Percentiles rank a stretch among this genome's conserved stretches.
phyloP scores from a whole-genome alignment of 1,140 invertebrate species.

The Dendrolimus kikuchii region DNA sequence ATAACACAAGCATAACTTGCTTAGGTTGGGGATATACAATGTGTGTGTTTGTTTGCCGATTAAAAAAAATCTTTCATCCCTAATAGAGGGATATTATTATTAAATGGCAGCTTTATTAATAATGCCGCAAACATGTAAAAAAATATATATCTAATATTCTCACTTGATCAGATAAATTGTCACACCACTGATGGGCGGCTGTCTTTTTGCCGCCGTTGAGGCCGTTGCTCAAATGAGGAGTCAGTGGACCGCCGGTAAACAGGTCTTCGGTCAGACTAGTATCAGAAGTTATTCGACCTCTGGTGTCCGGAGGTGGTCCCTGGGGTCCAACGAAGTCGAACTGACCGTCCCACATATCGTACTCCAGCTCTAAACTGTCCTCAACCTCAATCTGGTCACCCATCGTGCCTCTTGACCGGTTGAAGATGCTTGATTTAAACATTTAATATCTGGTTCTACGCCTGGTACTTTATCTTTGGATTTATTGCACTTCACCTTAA shows the following conservation, averaged over 20 bases:
- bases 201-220: constrained; percentile 73
- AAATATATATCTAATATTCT: constrained; percentile 14
- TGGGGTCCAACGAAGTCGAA: constrained; percentile 85
- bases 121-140: too few species aligned
- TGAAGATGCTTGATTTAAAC: constrained; percentile 63
- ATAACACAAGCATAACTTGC: too few species aligned
- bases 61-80: too few species aligned
- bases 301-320: constrained; percentile 33
- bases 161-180: constrained; percentile 73
- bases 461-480: constrained; percentile 40
- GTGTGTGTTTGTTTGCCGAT: too few species aligned
- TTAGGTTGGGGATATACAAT: too few species aligned
- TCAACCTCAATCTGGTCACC: constrained; percentile 59
- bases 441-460: constrained; percentile 38
- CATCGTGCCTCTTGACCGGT: constrained; percentile 52
- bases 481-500: constrained; percentile 36
- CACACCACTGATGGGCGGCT: constrained; percentile 71
- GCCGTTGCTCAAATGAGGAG: constrained; percentile 60
- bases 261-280: constrained; percentile 59
- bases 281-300: constrained; percentile 45
- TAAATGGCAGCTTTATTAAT: too few species aligned
- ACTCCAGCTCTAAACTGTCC: constrained; percentile 79
- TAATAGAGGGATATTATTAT: too few species aligned
- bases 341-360: constrained; percentile 90
- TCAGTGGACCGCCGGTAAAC: constrained; percentile 57